These are phyloP conservation scores for Drosophila kokeensis DNA, from an alignment of 2,888 invertebrate species.

Conservation along the genomic window DNA sequence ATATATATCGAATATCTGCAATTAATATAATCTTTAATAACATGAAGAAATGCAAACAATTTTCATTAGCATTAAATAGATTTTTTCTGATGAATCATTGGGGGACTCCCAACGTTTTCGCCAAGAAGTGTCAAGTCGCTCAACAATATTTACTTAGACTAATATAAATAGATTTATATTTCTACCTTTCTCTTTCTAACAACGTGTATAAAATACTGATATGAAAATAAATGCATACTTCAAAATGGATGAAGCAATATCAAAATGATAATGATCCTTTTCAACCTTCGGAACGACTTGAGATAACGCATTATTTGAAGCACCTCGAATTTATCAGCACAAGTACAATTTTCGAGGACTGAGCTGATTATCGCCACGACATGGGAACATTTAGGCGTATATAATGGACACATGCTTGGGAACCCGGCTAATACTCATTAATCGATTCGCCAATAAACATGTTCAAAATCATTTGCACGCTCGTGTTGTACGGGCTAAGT, in stretches of 20 bases:
- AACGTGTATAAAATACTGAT: neutral
- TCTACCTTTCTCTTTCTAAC: neutral
- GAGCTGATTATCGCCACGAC: neutral
- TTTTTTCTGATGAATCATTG: neutral
- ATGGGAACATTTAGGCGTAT: neutral
- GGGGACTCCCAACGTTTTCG: neutral
- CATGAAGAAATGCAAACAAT: neutral
- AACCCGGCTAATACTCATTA: neutral
- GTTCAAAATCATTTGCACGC: neutral
- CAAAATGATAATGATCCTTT: neutral
- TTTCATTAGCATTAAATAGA: neutral
- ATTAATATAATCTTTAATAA: neutral
- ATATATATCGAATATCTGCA: neutral
- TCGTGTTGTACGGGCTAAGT: conserved; percentile 7
- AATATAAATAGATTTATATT: neutral
- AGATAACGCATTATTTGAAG: neutral
- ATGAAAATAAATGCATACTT: neutral
- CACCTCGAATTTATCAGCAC: neutral
- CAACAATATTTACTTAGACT: neutral
- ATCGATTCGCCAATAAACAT: conserved; percentile 2
- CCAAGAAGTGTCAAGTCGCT: neutral
- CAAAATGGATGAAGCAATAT: neutral
- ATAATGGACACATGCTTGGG: neutral
- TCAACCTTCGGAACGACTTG: neutral
- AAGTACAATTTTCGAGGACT: neutral